Conservation (phyloP, 2,113 vertebrate species). For the Fukomys damarensis region DNA sequence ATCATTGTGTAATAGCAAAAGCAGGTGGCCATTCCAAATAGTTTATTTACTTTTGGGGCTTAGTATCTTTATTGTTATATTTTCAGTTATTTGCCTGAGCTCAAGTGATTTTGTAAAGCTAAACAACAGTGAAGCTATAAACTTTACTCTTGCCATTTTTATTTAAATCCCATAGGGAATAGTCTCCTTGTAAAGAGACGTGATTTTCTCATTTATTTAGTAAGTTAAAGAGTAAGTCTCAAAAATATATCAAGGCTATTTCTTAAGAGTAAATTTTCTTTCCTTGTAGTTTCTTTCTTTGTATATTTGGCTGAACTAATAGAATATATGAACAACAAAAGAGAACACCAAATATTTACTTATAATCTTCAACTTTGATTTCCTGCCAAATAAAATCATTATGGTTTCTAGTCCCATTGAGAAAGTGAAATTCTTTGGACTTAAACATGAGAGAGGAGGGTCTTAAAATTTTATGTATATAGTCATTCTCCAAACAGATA, state of each 20-base stretch:
- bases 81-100: not conserved
- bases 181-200: constrained; percentile 34
- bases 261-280: constrained; percentile 32
- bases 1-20: not conserved
- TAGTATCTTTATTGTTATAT: not conserved
- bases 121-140: not conserved
- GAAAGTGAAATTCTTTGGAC: not conserved
- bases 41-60: not conserved
- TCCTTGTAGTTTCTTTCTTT: constrained; percentile 57
- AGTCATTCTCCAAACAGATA: not conserved
- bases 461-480: not conserved
- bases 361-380: constrained; percentile 46
- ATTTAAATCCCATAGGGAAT: not conserved
- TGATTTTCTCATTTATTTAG: constrained; percentile 33
- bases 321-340: not conserved
- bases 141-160: constrained; percentile 6
- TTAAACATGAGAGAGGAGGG: not conserved
- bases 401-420: not conserved
- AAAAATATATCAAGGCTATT: not conserved
- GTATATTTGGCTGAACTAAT: constrained; percentile 1
- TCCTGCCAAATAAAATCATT: constrained; percentile 22
- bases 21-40: not conserved
- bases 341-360: constrained; percentile 63
- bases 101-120: not conserved
- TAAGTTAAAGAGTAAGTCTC: not conserved